Percentiles rank a stretch among this genome's conserved stretches.
Evolutionary conservation across 2,113 vertebrate species (phyloP).

Genomic region (Neogobius melanostomus): DNA sequence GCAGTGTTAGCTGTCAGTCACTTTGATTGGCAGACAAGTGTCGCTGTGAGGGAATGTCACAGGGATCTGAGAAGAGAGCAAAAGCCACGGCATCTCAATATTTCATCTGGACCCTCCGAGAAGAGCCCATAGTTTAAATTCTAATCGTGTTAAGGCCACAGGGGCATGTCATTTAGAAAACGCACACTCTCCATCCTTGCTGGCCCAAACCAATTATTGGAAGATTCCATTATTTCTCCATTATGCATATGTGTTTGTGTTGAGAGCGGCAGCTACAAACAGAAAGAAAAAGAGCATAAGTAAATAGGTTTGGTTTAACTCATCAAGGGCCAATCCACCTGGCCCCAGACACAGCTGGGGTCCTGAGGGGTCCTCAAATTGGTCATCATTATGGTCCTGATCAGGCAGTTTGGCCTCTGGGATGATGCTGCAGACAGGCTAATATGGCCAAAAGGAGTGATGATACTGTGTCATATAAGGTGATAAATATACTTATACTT

Average conservation of each 20-base stretch:
- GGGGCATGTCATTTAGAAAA: constrained; percentile 75
- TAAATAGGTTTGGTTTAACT: constrained; percentile 74
- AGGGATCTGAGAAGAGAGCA: constrained; percentile 56
- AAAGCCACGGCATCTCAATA: constrained; percentile 75
- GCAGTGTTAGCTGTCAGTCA: constrained; percentile 76
- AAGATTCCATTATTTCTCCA: constrained; percentile 80
- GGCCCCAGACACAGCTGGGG: constrained; percentile 74
- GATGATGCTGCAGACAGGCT: constrained; percentile 53
- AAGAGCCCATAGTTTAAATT: constrained; percentile 73
- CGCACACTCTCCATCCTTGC: constrained; percentile 56
- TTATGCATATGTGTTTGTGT: constrained; percentile 79
- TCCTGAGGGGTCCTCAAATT: constrained; percentile 69
- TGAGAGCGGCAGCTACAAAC: constrained; percentile 39
- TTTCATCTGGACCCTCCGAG: constrained; percentile 67
- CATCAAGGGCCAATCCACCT: constrained; percentile 77
- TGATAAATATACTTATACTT: not conserved
- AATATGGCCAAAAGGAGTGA: constrained; percentile 38
- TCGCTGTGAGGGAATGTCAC: constrained; percentile 72
- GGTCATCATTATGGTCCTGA: constrained; percentile 75
- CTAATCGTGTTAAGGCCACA: constrained; percentile 79
- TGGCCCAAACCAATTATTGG: constrained; percentile 78
- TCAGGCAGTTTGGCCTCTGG: constrained; percentile 64
- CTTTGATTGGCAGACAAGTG: constrained; percentile 80
- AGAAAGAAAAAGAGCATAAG: constrained; percentile 38
- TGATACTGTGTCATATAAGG: constrained; percentile 22